Conservation (phyloP, 2,113 vertebrate genomes). For the Tachuris rubrigastra region DNA sequence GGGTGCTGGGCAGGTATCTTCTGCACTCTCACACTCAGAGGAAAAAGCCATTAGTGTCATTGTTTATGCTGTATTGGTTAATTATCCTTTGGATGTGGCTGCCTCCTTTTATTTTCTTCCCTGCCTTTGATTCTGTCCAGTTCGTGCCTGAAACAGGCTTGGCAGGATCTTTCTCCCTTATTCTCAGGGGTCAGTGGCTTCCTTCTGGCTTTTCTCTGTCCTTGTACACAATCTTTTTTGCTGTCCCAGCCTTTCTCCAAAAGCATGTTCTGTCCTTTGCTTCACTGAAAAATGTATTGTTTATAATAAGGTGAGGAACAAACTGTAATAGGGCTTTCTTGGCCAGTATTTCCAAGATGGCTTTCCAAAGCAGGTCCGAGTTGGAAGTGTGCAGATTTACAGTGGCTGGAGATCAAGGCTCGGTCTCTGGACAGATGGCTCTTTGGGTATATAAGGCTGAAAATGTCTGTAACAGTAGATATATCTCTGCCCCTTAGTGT, state of each 20-base stretch:
- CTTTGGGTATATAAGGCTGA: neutral
- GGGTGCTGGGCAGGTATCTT: neutral
- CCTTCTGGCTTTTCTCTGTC: neutral
- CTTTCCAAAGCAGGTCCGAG: neutral
- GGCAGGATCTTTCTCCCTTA: neutral
- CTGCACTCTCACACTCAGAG: neutral
- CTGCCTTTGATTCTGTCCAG: neutral
- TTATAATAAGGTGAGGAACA: neutral
- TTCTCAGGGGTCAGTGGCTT: neutral
- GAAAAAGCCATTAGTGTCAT: neutral
- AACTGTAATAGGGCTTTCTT: neutral
- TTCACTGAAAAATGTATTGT: neutral
- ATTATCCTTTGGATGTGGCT: neutral
- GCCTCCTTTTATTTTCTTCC: neutral
- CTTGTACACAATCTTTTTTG: neutral
- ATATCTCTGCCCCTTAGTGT: neutral
- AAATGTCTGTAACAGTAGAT: neutral
- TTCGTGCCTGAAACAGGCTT: neutral
- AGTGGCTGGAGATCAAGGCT: neutral
- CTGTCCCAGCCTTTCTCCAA: neutral
- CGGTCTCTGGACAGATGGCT: neutral
- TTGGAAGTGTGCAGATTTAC: neutral
- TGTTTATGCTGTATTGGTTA: neutral
- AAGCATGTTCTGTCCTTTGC: neutral
- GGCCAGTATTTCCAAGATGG: neutral